These are phyloP conservation scores for Myotis vivesi DNA, from an alignment of 2,797 vertebrate genomes.

Conservation along the genomic window DNA sequence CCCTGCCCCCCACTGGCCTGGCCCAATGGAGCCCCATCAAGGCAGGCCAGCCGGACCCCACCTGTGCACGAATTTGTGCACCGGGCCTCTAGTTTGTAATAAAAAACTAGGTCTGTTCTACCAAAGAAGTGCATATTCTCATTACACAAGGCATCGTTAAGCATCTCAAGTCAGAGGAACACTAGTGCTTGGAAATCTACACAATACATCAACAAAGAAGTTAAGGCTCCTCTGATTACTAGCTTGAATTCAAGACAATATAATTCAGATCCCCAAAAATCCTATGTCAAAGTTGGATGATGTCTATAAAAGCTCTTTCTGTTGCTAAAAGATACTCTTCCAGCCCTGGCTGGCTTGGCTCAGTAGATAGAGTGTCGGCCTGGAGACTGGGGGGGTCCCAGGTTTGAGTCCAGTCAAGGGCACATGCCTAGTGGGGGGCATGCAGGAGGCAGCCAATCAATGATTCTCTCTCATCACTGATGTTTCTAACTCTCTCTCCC, in stretches of 20 bases:
- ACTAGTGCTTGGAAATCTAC: not conserved
- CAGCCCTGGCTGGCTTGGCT: no score
- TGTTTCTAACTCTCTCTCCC: no score
- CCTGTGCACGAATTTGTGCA: no score
- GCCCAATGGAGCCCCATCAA: no score
- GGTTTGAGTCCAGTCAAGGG: no score
- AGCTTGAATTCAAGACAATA: not conserved
- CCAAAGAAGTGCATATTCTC: not conserved
- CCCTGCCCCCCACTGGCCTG: no score
- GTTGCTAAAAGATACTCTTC: not conserved
- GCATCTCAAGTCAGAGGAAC: not conserved
- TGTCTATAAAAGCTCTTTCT: conserved; percentile 11
- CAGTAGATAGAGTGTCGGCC: no score
- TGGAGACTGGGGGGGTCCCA: no score
- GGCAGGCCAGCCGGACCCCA: no score
- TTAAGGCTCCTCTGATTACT: not conserved
- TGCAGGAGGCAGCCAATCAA: no score
- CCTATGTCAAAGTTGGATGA: not conserved
- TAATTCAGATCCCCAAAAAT: not conserved
- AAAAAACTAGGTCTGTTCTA: not conserved
- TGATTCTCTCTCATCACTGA: no score
- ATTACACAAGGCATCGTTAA: not conserved
- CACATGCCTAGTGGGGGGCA: no score
- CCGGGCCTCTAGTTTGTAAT: not conserved
- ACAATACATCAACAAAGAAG: not conserved